phyloP scores from a whole-genome alignment of 2,797 vertebrate species.

The Diplodus puntazzo region DNA sequence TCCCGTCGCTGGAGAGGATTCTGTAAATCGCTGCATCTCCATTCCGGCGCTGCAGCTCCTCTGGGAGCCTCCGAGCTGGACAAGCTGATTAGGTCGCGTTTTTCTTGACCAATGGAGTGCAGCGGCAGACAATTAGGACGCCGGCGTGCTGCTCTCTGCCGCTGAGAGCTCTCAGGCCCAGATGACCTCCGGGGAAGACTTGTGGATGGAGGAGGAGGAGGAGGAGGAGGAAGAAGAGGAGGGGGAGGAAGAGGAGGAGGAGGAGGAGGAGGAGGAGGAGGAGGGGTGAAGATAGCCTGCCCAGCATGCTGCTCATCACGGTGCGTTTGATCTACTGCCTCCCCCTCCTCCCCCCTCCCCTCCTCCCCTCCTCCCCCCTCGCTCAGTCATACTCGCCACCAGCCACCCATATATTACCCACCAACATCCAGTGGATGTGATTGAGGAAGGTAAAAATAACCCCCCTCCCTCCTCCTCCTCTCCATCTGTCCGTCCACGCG shows the following conservation, averaged over 20 bases:
- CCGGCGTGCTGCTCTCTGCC: constrained; percentile 23
- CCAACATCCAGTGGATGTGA: constrained; percentile 57
- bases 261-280: not conserved
- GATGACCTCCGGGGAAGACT: constrained; percentile 64
- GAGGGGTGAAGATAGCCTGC: constrained; percentile 35
- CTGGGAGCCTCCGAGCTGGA: constrained; percentile 34
- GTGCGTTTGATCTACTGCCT: constrained; percentile 66
- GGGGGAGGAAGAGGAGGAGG: not conserved
- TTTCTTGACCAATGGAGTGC: constrained; percentile 70
- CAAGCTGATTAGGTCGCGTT: constrained; percentile 66
- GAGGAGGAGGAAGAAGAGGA: not conserved
- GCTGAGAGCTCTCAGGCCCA: constrained; percentile 55
- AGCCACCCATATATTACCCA: constrained; percentile 71
- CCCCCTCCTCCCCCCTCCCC: constrained; percentile 10
- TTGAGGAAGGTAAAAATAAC: constrained; percentile 60
- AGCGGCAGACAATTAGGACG: constrained; percentile 57
- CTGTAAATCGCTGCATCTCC: constrained; percentile 6
- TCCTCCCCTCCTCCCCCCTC: not conserved
- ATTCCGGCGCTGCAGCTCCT: constrained; percentile 33
- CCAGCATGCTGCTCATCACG: constrained; percentile 62
- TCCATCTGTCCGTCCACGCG: constrained; percentile 60
- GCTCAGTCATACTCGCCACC: constrained; percentile 44
- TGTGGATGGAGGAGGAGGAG: constrained; percentile 8
- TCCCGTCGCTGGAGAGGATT: not conserved
- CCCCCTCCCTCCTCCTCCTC: constrained; percentile 27